Evolutionary conservation across 2,113 vertebrate genomes (phyloP).

Genomic region (Geothlypis trichas): DNA sequence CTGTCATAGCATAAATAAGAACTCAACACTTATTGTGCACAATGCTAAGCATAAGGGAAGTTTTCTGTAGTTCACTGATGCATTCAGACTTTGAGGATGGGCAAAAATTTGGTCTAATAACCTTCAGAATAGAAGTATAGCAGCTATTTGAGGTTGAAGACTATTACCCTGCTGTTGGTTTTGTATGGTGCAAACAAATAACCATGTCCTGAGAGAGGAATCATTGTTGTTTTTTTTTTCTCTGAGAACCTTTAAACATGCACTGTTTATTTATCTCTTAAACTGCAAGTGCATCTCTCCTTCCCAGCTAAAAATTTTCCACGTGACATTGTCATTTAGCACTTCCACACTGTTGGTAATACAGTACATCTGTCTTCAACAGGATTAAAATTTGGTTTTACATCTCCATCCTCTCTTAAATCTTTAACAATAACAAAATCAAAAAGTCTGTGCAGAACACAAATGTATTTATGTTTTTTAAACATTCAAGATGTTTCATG

Average conservation of each 20-base stretch:
- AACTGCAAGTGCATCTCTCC: background rate
- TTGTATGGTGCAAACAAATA: background rate
- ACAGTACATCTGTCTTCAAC: background rate
- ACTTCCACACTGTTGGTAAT: constrained; percentile 30
- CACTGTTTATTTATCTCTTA: constrained; percentile 20
- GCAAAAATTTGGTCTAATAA: constrained; percentile 10
- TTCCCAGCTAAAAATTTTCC: constrained; percentile 5
- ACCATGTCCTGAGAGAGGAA: background rate
- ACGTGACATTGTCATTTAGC: constrained; percentile 35
- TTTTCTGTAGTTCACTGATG: background rate
- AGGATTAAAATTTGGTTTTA: constrained; percentile 49
- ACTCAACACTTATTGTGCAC: background rate
- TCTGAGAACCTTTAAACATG: constrained; percentile 2
- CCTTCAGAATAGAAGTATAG: background rate
- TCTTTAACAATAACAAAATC: constrained; percentile 53
- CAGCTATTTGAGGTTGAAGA: background rate
- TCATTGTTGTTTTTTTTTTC: background rate
- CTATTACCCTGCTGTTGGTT: background rate
- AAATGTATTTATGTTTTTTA: constrained; percentile 12
- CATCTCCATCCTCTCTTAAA: constrained; percentile 32
- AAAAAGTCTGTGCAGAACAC: constrained; percentile 22
- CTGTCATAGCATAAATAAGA: background rate
- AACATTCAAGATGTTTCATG: background rate
- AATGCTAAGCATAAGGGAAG: background rate
- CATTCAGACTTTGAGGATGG: background rate